A percentile compares a stretch with the other conserved stretches of the same genome.
phyloP scores from a whole-genome alignment of 2,113 vertebrate genomes.

The Phyllopteryx taeniolatus region DNA sequence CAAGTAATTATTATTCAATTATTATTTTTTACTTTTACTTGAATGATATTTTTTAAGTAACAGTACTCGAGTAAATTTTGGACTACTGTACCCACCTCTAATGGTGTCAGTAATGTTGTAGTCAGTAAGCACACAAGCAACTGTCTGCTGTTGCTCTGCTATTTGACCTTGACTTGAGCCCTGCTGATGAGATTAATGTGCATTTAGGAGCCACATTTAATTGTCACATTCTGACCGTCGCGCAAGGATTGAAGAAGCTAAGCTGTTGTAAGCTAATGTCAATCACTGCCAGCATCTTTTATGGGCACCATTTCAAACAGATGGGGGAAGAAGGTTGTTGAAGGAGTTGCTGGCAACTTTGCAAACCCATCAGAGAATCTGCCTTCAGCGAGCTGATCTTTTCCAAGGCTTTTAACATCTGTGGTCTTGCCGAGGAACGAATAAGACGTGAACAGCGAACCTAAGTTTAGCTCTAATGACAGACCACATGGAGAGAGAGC shows the following conservation, averaged over 20 bases:
- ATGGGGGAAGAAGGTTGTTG: background rate
- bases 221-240: constrained; percentile 23
- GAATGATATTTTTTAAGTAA: no score
- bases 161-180: constrained; percentile 40
- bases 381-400: constrained; percentile 14
- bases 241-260: background rate
- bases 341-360: background rate
- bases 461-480: constrained; percentile 63
- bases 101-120: background rate
- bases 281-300: constrained; percentile 21
- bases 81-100: no score
- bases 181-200: constrained; percentile 8
- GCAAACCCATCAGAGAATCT: background rate
- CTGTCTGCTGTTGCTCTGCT: background rate
- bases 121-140: constrained; percentile 4
- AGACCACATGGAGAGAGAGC: constrained; percentile 39
- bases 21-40: no score
- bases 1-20: no score
- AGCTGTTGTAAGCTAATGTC: constrained; percentile 19
- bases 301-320: constrained; percentile 20
- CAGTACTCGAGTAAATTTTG: no score
- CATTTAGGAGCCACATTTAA: constrained; percentile 27
- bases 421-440: constrained; percentile 38
- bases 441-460: constrained; percentile 44
- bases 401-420: constrained; percentile 49